These are phyloP conservation scores for Perizoma affinitatum DNA, from an alignment of 2,888 invertebrate species.

Conservation along the genomic window DNA sequence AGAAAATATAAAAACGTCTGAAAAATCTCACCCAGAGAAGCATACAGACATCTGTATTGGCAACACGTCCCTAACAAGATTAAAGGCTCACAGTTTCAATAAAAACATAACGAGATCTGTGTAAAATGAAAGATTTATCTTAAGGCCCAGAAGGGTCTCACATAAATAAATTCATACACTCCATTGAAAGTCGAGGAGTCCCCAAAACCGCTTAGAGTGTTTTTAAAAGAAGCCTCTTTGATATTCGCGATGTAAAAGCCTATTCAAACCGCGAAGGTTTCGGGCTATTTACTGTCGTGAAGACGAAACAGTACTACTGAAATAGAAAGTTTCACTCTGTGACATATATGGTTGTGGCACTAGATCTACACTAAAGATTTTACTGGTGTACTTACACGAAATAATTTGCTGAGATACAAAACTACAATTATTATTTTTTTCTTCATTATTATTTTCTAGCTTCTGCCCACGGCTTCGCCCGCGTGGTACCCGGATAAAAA, in stretches of 20 bases:
- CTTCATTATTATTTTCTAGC: no score
- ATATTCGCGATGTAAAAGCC: constrained; percentile 39
- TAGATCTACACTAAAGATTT: no score
- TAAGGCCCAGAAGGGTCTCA: constrained; percentile 40
- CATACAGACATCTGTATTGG: constrained; percentile 1
- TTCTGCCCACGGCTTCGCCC: no score
- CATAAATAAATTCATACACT: constrained; percentile 72
- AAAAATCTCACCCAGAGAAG: neutral
- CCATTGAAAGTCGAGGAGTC: constrained; percentile 66
- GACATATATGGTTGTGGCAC: no score
- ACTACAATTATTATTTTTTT: no score
- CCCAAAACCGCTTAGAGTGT: constrained; percentile 60
- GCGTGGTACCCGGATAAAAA: no score
- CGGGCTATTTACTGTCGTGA: constrained; percentile 34
- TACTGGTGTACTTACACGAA: no score
- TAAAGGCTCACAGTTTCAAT: constrained; percentile 60
- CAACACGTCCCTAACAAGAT: constrained; percentile 52
- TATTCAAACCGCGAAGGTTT: constrained; percentile 36
- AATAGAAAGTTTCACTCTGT: no score
- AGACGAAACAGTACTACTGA: constrained; percentile 1
- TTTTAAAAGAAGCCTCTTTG: constrained; percentile 62
- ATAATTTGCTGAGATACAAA: no score
- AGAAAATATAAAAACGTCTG: neutral
- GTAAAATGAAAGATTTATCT: constrained; percentile 75
- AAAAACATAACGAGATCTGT: constrained; percentile 68